Base-by-base conservation (phyloP, 2,888 invertebrate species). In the Patella ulyssiponensis region DNA sequence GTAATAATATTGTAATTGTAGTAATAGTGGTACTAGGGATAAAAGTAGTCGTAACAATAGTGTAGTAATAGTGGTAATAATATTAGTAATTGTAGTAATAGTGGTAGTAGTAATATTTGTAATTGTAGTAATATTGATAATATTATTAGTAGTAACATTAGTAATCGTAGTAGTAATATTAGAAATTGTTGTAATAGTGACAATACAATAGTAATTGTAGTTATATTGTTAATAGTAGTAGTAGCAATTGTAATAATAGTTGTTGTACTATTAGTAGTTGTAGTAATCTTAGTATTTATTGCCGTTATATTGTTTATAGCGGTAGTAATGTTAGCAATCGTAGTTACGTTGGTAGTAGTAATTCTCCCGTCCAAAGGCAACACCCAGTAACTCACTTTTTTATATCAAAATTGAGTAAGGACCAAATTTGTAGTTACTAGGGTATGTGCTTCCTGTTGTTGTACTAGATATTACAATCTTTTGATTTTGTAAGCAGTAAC, bases 181-280 rank as follows among this genome's bases (percentile, higher is more conserved):
- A 77, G 77, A 9, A 77, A 74, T 69, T 74, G 77, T 69, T 74
- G 74, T 77, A 77, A 74, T 77, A 77, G 77, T 74, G n/a, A n/a
- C n/a, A n/a, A n/a, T n/a, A n/a, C n/a, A n/a, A n/a, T n/a, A n/a
- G 69, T 73, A 73, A 72, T 56, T 75, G 78, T 71, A 78, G 78
- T 71, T 71, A 75, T 71, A 77, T 74, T 69, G 74, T 74, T 69
- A 77, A 74, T 70, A 77, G 77, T 74, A 74, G 77, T 69, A 77
- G 77, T 69, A 77, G 77, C 51, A 77, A 74, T 69, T 74, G 77
- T 69, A 77, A 74, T 77, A 77, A 74, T 77, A 77, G 77, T 74
- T 74, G 77, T 77, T 74, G 77, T 77, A 77, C 74, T 74, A 77
- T 74, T 77, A 77, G 77, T 74, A 77, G 69, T 69, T 74, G 74